Evolutionary conservation across 2,797 vertebrate species (phyloP).

Genomic region (Betta splendens): DNA sequence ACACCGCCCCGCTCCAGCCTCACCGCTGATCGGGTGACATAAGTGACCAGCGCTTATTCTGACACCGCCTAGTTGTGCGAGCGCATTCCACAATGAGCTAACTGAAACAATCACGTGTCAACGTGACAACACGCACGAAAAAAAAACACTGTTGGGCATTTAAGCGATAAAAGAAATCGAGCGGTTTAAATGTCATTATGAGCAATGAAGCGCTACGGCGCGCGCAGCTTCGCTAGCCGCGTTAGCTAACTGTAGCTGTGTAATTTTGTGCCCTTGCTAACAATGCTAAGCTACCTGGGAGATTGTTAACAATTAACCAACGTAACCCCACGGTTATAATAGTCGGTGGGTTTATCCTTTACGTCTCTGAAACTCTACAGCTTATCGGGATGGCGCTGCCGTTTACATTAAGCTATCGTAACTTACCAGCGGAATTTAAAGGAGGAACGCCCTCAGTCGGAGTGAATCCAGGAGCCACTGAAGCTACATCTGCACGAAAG

Average conservation of each 20-base stretch:
- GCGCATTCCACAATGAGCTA: not conserved
- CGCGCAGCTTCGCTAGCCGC: slow-evolving; percentile 29
- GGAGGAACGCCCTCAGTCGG: slow-evolving; percentile 29
- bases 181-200: slow-evolving; percentile 16
- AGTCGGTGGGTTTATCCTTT: not conserved
- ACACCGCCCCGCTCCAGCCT: slow-evolving; percentile 1
- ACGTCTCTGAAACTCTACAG: not conserved
- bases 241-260: slow-evolving; percentile 44
- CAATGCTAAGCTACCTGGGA: slow-evolving; percentile 4
- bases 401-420: slow-evolving; percentile 24
- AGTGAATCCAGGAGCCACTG: slow-evolving; percentile 13
- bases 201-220: not conserved
- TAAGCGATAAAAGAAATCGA: too few relatives aligned
- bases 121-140: slow-evolving; percentile 10
- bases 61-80: slow-evolving; percentile 8
- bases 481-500: slow-evolving; percentile 29
- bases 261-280: slow-evolving; percentile 33
- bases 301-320: slow-evolving; percentile 9
- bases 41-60: not conserved
- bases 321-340: not conserved
- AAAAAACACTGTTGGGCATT: not conserved
- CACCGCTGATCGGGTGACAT: not conserved
- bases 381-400: not conserved
- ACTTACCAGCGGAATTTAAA: slow-evolving; percentile 54
- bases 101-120: slow-evolving; percentile 3